These are phyloP conservation scores for Gnatocerus cornutus DNA, from an alignment of 2,888 invertebrate species.

Conservation along the genomic window DNA sequence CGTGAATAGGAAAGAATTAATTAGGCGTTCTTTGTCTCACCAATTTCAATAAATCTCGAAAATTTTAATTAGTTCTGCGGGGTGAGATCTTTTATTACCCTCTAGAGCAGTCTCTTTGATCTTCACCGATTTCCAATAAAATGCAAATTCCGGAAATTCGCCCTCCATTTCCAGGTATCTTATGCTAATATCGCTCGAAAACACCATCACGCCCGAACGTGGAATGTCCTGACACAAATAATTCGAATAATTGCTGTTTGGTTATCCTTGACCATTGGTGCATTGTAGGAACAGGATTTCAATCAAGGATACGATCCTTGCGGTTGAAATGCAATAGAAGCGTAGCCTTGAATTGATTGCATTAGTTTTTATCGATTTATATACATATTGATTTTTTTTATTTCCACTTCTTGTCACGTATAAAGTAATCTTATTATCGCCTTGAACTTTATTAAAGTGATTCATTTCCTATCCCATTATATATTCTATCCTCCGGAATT, in stretches of 20 bases:
- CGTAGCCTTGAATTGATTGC: conserved; percentile 61
- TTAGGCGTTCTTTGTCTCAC: conserved; percentile 42
- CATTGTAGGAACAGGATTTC: conserved; percentile 62
- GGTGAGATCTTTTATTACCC: background rate
- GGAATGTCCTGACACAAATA: conserved; percentile 35
- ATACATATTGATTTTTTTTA: conserved; percentile 52
- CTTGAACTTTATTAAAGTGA: conserved; percentile 63
- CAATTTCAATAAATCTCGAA: conserved; percentile 9
- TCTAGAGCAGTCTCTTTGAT: background rate
- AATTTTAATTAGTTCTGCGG: background rate
- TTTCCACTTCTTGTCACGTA: conserved; percentile 57
- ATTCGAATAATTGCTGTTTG: conserved; percentile 25
- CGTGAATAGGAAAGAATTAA: conserved; percentile 41
- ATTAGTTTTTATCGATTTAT: conserved; percentile 56
- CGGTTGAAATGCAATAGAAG: conserved; percentile 61
- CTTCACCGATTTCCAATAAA: conserved; percentile 25
- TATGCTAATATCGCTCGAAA: conserved; percentile 32
- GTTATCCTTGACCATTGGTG: conserved; percentile 49
- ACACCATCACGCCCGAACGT: conserved; percentile 23
- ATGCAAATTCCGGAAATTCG: conserved; percentile 46
- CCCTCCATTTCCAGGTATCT: conserved; percentile 39
- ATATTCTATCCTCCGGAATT: conserved; percentile 45
- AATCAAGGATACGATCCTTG: conserved; percentile 59
- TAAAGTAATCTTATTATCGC: conserved; percentile 59
- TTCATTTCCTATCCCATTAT: conserved; percentile 45